Conservation (phyloP, 2,888 invertebrate genomes). For the Charanyca ferruginea region DNA sequence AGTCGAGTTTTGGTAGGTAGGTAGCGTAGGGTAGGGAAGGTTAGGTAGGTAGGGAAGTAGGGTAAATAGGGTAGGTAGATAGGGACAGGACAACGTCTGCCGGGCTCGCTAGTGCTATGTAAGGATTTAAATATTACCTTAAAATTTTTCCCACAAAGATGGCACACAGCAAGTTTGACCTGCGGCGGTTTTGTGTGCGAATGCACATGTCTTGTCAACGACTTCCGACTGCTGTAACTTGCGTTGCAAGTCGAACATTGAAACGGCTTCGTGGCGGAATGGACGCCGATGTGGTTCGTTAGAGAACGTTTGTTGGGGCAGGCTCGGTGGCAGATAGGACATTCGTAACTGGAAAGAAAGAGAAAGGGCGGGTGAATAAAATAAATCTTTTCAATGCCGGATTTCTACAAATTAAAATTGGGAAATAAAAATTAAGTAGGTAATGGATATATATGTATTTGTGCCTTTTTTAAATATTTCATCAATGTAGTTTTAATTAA, state of each 20-base stretch:
- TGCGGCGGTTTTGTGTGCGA: slow-evolving; percentile 55
- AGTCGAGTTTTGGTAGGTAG: no score
- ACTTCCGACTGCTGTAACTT: slow-evolving; percentile 70
- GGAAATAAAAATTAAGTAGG: no score
- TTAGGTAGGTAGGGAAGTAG: no score
- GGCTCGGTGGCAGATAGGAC: slow-evolving; percentile 73
- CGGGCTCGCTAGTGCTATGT: no score
- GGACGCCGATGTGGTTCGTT: slow-evolving; percentile 71
- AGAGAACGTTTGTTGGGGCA: slow-evolving; percentile 73
- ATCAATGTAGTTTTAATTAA: no score
- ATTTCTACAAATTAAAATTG: no score
- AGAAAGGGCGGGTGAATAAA: background rate
- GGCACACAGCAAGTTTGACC: slow-evolving; percentile 72
- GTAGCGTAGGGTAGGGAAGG: no score
- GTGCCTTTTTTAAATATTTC: no score
- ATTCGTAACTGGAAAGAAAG: slow-evolving; percentile 74
- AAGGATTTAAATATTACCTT: slow-evolving; percentile 70
- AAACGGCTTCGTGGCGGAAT: slow-evolving; percentile 66
- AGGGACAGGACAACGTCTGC: no score
- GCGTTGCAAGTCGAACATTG: slow-evolving; percentile 70
- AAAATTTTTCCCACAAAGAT: slow-evolving; percentile 80
- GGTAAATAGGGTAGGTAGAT: no score
- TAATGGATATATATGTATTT: no score
- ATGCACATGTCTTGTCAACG: slow-evolving; percentile 70
- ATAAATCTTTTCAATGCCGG: no score